phyloP scores from a whole-genome alignment of 2,113 vertebrate species.

The Plectropomus leopardus region DNA sequence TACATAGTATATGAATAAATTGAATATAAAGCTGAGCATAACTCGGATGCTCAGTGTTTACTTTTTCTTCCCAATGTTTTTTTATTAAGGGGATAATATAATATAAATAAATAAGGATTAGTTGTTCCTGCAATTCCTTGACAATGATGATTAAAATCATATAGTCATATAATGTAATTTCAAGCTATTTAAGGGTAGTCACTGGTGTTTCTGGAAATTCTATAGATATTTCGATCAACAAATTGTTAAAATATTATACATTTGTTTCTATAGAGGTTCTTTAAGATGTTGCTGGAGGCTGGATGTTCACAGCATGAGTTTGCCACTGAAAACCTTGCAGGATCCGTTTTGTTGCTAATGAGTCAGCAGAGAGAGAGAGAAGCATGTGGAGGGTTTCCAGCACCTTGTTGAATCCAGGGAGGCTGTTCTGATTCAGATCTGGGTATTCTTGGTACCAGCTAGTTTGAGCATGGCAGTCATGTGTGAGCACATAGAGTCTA shows the following conservation, averaged over 20 bases:
- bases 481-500: background rate
- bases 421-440: background rate
- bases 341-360: background rate
- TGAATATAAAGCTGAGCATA: too few species aligned
- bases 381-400: background rate
- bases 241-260: too few species aligned
- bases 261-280: too few species aligned
- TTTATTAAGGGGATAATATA: background rate
- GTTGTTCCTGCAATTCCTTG: background rate
- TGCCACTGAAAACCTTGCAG: background rate
- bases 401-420: background rate
- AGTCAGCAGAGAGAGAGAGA: conserved; percentile 1
- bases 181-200: too few species aligned
- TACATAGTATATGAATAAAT: too few species aligned
- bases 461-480: background rate
- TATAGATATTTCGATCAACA: too few species aligned
- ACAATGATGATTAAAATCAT: background rate
- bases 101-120: too few species aligned
- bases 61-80: too few species aligned
- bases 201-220: background rate
- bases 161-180: background rate
- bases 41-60: too few species aligned
- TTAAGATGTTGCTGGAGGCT: too few species aligned
- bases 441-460: background rate
- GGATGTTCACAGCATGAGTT: background rate